phyloP scores from a whole-genome alignment of 2,888 invertebrate species.

The Fabriciana adippe region DNA sequence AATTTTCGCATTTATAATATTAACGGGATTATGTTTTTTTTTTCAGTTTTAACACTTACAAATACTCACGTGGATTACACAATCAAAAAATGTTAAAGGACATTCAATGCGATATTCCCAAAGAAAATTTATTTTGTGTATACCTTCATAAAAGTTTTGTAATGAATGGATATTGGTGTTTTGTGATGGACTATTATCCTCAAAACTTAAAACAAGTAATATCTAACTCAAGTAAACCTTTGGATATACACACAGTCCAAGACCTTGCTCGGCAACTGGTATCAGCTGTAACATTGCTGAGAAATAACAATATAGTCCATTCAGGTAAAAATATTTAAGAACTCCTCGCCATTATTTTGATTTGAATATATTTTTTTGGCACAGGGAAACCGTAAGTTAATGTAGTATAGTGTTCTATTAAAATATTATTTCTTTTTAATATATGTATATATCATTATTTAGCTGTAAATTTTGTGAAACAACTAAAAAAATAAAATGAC shows the following conservation, averaged over 20 bases:
- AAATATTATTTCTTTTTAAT: no score
- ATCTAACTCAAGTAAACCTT: constrained; percentile 37
- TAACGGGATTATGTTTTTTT: neutral
- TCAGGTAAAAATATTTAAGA: constrained; percentile 51
- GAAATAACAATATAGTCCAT: constrained; percentile 56
- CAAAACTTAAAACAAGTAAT: constrained; percentile 52
- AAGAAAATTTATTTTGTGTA: constrained; percentile 46
- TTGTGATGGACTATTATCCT: constrained; percentile 60
- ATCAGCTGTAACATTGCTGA: constrained; percentile 54
- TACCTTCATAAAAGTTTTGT: constrained; percentile 47
- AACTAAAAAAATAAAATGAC: no score
- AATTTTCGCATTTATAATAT: no score
- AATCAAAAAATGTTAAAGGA: constrained; percentile 47
- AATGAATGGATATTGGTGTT: constrained; percentile 48
- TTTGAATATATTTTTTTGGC: no score
- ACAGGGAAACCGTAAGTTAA: no score
- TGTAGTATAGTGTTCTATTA: no score
- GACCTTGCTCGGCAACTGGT: constrained; percentile 55
- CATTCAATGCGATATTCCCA: constrained; percentile 48
- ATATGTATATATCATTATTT: no score
- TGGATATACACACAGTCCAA: constrained; percentile 55
- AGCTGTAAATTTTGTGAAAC: no score
- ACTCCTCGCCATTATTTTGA: neutral
- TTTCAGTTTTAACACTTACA: constrained; percentile 21
- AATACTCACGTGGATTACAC: constrained; percentile 23